Evolutionary conservation across 2,797 vertebrate species (phyloP).

Genomic region (Eremophila alpestris): DNA sequence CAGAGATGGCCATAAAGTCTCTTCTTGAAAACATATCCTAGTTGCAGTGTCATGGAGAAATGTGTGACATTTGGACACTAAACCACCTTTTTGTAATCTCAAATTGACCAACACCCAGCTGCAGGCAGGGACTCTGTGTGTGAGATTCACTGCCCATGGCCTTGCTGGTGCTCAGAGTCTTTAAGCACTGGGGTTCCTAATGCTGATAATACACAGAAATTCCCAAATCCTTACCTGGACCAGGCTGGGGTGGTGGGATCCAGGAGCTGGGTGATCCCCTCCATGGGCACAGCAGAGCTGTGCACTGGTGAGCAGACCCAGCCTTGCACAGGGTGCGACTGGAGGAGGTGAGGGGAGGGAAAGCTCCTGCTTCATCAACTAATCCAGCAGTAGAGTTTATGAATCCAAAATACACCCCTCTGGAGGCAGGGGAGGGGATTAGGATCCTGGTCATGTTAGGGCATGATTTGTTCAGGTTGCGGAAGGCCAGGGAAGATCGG

Average conservation of each 20-base stretch:
- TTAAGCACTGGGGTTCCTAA: not conserved
- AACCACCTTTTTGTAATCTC: not conserved
- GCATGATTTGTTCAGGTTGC: not conserved
- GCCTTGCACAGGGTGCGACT: not conserved
- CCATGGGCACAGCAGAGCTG: not conserved
- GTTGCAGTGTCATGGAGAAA: not conserved
- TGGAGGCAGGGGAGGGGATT: not conserved
- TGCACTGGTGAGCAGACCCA: not conserved
- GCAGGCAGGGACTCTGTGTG: not conserved
- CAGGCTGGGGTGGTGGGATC: not conserved
- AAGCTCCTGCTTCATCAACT: fast-evolving
- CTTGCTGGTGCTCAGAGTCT: not conserved
- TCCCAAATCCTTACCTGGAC: not conserved
- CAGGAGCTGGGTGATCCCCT: not conserved
- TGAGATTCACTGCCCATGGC: not conserved
- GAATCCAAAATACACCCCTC: not conserved
- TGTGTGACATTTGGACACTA: not conserved
- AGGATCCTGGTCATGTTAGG: not conserved
- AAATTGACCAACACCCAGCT: not conserved
- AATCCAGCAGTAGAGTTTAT: not conserved
- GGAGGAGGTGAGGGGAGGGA: not conserved
- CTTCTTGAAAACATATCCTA: not conserved
- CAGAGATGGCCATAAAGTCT: not conserved
- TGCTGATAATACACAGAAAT: not conserved
- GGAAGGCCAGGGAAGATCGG: not conserved